Conservation (phyloP, 2,888 invertebrate genomes). For the Agrochola circellaris region DNA sequence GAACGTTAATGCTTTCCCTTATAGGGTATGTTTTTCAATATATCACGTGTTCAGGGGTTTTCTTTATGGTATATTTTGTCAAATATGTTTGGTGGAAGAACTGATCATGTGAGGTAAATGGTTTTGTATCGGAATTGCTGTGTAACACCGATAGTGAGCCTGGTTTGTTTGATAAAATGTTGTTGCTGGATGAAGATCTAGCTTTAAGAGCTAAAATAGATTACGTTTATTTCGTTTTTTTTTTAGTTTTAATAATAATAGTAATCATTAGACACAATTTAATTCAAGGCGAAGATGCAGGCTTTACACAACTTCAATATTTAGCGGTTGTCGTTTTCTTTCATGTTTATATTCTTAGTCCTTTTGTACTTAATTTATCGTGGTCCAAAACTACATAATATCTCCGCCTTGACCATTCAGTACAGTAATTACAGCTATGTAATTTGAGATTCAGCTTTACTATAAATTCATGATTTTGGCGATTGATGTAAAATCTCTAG, state of each 20-base stretch:
- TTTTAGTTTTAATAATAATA: neutral
- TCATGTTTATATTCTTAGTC: neutral
- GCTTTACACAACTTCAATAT: neutral
- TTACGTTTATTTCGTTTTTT: too few relatives aligned
- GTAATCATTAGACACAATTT: neutral
- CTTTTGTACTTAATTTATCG: neutral
- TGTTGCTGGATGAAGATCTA: neutral
- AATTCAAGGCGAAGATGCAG: neutral
- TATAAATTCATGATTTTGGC: neutral
- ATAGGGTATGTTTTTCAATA: conserved; percentile 43
- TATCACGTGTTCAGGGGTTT: conserved; percentile 44
- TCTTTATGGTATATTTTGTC: conserved; percentile 45
- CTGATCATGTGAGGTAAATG: conserved; percentile 24
- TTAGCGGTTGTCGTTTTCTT: neutral
- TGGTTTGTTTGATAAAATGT: neutral
- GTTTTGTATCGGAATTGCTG: conserved; percentile 24
- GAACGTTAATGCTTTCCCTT: conserved; percentile 30
- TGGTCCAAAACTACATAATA: too few relatives aligned
- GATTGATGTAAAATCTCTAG: neutral
- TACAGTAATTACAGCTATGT: neutral
- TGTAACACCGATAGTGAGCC: conserved; percentile 1
- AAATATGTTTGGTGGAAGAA: conserved; percentile 38
- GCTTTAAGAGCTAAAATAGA: neutral
- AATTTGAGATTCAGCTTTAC: neutral
- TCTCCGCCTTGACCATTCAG: neutral